These are phyloP conservation scores for Cephalopterus ornatus DNA, from an alignment of 2,113 vertebrate genomes.

Conservation along the genomic window DNA sequence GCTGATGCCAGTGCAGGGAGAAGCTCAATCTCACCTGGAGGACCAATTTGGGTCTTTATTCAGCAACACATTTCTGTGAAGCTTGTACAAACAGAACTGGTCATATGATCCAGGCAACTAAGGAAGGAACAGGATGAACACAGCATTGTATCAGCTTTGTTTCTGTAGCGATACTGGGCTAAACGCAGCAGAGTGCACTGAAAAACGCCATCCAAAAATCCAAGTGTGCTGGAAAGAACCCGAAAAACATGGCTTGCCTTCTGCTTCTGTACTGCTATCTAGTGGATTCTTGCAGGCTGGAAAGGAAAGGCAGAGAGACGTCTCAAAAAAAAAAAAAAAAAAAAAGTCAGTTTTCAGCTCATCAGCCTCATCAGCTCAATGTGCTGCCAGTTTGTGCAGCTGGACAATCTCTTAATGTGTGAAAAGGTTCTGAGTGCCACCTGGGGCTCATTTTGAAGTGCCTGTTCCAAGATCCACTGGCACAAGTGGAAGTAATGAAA, in stretches of 20 bases:
- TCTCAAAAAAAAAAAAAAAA: not conserved
- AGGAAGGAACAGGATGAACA: not conserved
- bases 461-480: not conserved
- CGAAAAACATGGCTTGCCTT: not conserved
- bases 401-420: not conserved
- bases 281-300: not conserved
- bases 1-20: not conserved
- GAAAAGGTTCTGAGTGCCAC: not conserved
- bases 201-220: not conserved
- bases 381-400: not conserved
- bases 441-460: not conserved
- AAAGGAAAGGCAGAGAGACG: not conserved
- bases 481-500: not conserved
- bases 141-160: not conserved
- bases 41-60: not conserved
- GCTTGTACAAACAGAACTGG: not conserved
- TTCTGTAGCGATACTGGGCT: not conserved
- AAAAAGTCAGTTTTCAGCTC: not conserved
- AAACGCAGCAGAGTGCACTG: not conserved
- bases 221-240: not conserved
- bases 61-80: not conserved
- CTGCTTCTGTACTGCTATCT: not conserved
- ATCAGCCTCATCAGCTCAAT: not conserved
- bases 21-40: not conserved
- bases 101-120: not conserved